Percentiles rank a stretch among this genome's conserved stretches.
These are phyloP conservation scores for Patella ulyssiponensis DNA, from an alignment of 2,888 invertebrate genomes.

Conservation along the genomic window DNA sequence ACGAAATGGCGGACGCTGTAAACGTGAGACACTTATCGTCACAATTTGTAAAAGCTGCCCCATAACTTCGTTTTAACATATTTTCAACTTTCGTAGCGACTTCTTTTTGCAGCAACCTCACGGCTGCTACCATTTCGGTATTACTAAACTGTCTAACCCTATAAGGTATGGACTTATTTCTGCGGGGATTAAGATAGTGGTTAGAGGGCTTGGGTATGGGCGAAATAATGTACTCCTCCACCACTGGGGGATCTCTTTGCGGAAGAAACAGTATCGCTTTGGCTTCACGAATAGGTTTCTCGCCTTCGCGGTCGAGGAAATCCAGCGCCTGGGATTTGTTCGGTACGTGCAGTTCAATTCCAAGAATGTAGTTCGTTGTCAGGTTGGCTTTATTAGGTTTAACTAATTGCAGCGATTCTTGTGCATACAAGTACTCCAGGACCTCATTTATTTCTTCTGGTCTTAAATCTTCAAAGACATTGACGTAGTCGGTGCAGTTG, in stretches of 20 bases:
- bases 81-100: conserved; percentile 28
- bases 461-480: conserved; percentile 37
- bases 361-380: conserved; percentile 37
- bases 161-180: conserved; percentile 35
- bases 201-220: conserved; percentile 47
- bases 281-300: conserved; percentile 45
- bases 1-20: conserved; percentile 24
- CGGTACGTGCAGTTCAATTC: conserved; percentile 46
- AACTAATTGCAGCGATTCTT: conserved; percentile 29
- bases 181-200: conserved; percentile 34
- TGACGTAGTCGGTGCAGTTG: conserved; percentile 18
- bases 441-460: conserved; percentile 32
- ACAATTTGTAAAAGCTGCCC: conserved; percentile 31
- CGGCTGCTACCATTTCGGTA: conserved; percentile 28
- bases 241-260: conserved; percentile 34
- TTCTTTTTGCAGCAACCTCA: conserved; percentile 24
- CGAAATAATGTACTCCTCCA: conserved; percentile 51
- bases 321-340: conserved; percentile 42
- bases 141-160: conserved; percentile 33
- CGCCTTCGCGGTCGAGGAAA: conserved; percentile 37
- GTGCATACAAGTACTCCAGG: conserved; percentile 33
- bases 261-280: conserved; percentile 44
- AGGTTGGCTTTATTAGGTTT: conserved; percentile 25
- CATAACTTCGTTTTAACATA: conserved; percentile 35
- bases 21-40: conserved; percentile 36